Percentiles rank a stretch among this genome's conserved stretches.
Evolutionary conservation across 2,113 vertebrate genomes (phyloP).

Genomic region (Nipponia nippon): DNA sequence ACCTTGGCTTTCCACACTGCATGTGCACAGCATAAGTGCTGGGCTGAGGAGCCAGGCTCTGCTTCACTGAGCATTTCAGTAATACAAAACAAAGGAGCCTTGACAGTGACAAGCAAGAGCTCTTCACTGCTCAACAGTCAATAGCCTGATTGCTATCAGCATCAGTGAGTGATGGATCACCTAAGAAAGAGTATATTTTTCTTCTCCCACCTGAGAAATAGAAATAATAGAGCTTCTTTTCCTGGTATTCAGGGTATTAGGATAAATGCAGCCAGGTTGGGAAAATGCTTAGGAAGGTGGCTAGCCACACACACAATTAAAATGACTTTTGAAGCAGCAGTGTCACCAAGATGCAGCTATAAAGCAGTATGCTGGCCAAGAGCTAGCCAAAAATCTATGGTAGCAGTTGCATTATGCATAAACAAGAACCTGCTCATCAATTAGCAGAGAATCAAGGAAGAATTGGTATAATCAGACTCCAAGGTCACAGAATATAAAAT

Average conservation of each 20-base stretch:
- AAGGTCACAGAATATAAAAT: neutral
- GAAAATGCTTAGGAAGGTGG: neutral
- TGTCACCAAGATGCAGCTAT: neutral
- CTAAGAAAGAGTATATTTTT: neutral
- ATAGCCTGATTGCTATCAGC: neutral
- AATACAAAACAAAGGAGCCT: neutral
- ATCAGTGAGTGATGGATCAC: neutral
- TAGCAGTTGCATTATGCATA: neutral
- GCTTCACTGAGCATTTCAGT: neutral
- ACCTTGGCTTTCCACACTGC: neutral
- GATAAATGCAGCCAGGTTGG: neutral
- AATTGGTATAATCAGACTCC: neutral
- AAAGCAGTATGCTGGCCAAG: neutral
- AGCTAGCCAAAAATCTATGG: neutral
- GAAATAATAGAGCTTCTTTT: neutral
- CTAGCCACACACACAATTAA: neutral
- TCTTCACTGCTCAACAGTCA: neutral
- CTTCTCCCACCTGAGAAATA: neutral
- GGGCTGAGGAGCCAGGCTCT: neutral
- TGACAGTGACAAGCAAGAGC: neutral
- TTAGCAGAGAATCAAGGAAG: neutral
- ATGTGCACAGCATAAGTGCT: accelerated
- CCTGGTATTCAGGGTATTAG: neutral
- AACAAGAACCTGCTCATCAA: neutral
- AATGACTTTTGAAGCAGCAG: neutral